These are phyloP conservation scores for Balearica regulorum DNA, from an alignment of 2,797 vertebrate species.

Conservation along the genomic window DNA sequence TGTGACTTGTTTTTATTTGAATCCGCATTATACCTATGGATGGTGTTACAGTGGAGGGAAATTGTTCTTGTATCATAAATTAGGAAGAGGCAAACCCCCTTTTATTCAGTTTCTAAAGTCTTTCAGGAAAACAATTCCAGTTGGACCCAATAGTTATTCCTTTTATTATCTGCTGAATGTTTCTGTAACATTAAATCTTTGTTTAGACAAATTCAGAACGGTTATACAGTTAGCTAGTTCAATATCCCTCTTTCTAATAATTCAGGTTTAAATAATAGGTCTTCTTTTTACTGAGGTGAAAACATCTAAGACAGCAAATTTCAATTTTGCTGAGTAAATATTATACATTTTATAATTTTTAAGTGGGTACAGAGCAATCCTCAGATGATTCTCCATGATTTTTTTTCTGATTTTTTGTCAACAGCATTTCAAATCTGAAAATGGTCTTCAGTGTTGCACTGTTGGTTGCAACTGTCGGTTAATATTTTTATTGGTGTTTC, in stretches of 20 bases:
- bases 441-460: neutral
- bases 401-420: neutral
- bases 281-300: neutral
- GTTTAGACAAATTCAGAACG: neutral
- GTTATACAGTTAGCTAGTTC: neutral
- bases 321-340: neutral
- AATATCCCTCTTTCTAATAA: neutral
- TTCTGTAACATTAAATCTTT: neutral
- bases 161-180: neutral
- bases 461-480: neutral
- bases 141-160: neutral
- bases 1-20: neutral
- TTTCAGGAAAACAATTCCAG: neutral
- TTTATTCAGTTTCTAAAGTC: neutral
- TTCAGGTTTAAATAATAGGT: neutral
- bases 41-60: neutral
- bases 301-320: neutral
- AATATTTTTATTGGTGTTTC: neutral
- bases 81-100: neutral
- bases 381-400: neutral
- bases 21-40: fast-evolving
- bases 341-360: neutral
- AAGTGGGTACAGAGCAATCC: neutral
- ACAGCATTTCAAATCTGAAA: neutral
- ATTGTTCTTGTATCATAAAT: neutral